Evolutionary conservation across 2,888 invertebrate genomes (phyloP).

Genomic region (Himalopsyche japonica): DNA sequence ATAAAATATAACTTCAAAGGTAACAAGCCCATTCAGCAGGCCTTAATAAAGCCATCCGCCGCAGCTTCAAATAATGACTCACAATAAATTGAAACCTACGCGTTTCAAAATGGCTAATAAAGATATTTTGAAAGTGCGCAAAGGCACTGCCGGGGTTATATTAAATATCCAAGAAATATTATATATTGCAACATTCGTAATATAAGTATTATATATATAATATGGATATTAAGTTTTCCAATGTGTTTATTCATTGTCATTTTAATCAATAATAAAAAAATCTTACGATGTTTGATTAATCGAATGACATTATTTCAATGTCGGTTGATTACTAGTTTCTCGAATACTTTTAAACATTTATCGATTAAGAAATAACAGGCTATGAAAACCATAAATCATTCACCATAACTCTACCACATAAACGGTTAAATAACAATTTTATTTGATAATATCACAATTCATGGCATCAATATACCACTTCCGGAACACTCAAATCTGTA

Average conservation of each 20-base stretch:
- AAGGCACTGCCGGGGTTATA: not conserved
- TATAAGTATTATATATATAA: too few species aligned
- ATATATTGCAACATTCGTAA: not conserved
- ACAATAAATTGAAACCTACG: not conserved
- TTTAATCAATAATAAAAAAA: too few species aligned
- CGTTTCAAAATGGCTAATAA: not conserved
- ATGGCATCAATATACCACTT: too few species aligned
- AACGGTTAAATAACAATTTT: too few species aligned
- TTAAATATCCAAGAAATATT: not conserved
- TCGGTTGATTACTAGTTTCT: not conserved
- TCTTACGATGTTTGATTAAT: not conserved
- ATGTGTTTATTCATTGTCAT: not conserved
- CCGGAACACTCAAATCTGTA: too few species aligned
- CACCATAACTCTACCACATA: not conserved
- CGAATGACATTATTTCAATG: not conserved
- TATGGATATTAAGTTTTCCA: not conserved
- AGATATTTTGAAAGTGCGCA: not conserved
- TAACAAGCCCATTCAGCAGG: not conserved
- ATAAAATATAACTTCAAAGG: not conserved
- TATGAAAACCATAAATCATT: not conserved
- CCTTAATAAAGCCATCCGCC: not conserved
- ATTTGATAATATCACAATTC: too few species aligned
- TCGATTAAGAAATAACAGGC: not conserved
- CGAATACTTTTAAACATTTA: not conserved
- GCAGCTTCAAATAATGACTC: not conserved